Conservation (phyloP, 2,113 vertebrate species). For the Mobula birostris region DNA sequence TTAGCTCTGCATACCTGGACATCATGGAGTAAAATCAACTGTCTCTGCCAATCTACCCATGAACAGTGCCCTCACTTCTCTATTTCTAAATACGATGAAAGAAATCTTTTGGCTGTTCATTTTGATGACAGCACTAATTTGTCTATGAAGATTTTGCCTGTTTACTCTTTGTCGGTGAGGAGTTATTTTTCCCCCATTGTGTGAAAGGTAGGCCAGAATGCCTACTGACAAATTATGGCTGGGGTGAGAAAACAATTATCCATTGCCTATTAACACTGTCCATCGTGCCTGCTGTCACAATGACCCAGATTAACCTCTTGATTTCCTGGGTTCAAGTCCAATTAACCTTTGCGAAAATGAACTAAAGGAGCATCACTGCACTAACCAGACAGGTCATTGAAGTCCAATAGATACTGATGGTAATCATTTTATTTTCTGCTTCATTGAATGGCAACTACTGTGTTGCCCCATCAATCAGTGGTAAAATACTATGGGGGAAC, state of each 20-base stretch:
- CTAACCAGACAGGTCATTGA: constrained; percentile 80
- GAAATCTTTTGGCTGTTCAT: background rate
- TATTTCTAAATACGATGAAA: background rate
- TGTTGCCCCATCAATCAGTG: constrained; percentile 82
- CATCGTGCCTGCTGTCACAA: constrained; percentile 73
- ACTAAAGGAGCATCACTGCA: constrained; percentile 77
- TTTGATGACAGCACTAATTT: background rate
- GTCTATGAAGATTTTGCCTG: background rate
- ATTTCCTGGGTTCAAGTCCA: constrained; percentile 98
- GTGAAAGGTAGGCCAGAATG: background rate
- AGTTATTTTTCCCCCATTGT: background rate
- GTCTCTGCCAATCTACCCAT: background rate
- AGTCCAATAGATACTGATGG: constrained; percentile 59
- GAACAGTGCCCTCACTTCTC: background rate
- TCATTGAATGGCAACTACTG: constrained; percentile 77
- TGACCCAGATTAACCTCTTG: constrained; percentile 91
- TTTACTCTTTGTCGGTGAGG: background rate
- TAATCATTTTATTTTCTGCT: constrained; percentile 95
- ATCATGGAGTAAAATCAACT: background rate
- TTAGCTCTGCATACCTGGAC: background rate
- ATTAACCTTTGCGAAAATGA: constrained; percentile 86
- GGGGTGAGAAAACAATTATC: background rate
- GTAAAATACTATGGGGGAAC: constrained; percentile 56
- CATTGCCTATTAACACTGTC: background rate
- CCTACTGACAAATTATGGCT: constrained; percentile 4